These are phyloP conservation scores for Caenorhabditis uteleia DNA, from an alignment of 2,888 invertebrate species.

Conservation along the genomic window DNA sequence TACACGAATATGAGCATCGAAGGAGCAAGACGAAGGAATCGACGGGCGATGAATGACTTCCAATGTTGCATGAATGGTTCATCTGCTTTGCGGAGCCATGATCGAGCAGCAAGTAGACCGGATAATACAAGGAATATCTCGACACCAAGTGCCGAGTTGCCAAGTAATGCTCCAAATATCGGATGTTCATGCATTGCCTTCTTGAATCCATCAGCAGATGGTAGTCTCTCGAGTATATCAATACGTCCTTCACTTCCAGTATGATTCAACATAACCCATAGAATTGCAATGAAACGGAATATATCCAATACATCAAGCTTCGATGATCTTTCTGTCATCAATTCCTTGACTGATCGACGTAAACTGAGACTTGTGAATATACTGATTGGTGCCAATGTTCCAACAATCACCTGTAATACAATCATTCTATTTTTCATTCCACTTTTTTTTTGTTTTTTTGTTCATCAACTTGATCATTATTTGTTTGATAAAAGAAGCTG, in stretches of 20 bases:
- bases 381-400: conserved; percentile 21
- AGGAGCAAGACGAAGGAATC: conserved; percentile 61
- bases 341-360: conserved; percentile 44
- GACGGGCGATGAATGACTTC: conserved; percentile 50
- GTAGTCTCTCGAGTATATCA: conserved; percentile 61
- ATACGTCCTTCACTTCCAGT: conserved; percentile 64
- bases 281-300: conserved; percentile 64
- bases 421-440: no score
- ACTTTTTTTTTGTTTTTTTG: no score
- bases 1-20: conserved; percentile 60
- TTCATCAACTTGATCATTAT: no score
- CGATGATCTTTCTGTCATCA: conserved; percentile 43
- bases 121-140: conserved; percentile 66
- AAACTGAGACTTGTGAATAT: conserved; percentile 33
- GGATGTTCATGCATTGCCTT: conserved; percentile 62
- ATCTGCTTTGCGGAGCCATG: conserved; percentile 59
- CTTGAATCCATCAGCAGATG: conserved; percentile 62
- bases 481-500: no score
- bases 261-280: conserved; percentile 68
- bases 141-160: conserved; percentile 68
- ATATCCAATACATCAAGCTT: conserved; percentile 53
- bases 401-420: conserved; percentile 35
- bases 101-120: conserved; percentile 63
- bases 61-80: conserved; percentile 54
- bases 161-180: conserved; percentile 64